These are phyloP conservation scores for Tetraodon nigroviridis DNA, from an alignment of 2,113 vertebrate species.

Conservation along the genomic window DNA sequence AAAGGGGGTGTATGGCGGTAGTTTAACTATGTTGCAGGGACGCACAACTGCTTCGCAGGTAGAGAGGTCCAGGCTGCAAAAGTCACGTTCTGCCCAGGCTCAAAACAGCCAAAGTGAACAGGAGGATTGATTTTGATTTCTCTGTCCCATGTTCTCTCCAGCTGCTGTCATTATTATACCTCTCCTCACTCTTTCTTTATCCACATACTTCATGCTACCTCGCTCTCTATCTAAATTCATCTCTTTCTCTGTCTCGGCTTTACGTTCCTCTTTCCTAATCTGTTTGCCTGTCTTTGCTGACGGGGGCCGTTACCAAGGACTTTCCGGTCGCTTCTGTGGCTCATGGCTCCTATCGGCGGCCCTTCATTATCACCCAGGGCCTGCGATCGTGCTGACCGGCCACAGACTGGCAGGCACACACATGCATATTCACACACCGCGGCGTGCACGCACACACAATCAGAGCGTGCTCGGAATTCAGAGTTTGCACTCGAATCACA, in stretches of 20 bases:
- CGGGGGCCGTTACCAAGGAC: constrained; percentile 57
- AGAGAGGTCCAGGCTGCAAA: neutral
- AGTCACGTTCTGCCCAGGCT: neutral
- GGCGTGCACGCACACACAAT: neutral
- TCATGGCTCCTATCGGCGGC: constrained; percentile 56
- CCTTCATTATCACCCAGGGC: constrained; percentile 63
- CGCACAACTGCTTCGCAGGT: too few species aligned
- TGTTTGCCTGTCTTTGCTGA: constrained; percentile 38
- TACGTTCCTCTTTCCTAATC: constrained; percentile 1
- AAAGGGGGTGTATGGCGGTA: too few species aligned
- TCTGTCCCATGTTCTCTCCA: neutral
- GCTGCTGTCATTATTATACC: neutral
- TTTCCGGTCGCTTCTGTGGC: constrained; percentile 44
- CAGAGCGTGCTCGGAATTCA: neutral
- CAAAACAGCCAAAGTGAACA: neutral
- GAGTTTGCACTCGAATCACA: neutral
- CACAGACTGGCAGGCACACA: constrained; percentile 26
- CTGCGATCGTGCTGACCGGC: constrained; percentile 55
- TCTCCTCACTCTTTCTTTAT: neutral
- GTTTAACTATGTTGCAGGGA: neutral
- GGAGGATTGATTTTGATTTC: constrained; percentile 12
- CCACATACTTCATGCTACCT: constrained; percentile 6
- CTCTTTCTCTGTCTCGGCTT: neutral
- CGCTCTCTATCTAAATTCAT: neutral
- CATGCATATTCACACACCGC: constrained; percentile 1